Evolutionary conservation across 1,140 invertebrate species (phyloP).

Genomic region (Heliconius nattereri): DNA sequence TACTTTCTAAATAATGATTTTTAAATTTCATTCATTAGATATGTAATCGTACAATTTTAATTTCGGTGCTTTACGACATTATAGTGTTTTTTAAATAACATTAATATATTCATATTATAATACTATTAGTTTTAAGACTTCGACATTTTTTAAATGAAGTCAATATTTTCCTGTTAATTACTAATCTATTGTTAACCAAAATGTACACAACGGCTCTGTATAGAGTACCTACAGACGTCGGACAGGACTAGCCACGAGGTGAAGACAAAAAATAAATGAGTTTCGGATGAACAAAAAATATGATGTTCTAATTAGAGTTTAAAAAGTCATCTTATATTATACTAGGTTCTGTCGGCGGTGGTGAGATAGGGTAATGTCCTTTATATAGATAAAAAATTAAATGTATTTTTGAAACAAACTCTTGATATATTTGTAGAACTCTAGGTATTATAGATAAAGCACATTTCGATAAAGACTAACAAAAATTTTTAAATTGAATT

Average conservation of each 20-base stretch:
- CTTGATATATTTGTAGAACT: background rate
- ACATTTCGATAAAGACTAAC: background rate
- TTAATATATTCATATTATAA: background rate
- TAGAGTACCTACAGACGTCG: conserved; percentile 11
- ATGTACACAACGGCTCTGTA: conserved; percentile 36
- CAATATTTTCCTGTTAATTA: conserved; percentile 37
- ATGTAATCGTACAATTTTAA: too few relatives aligned
- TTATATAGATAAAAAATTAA: background rate
- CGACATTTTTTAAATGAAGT: background rate
- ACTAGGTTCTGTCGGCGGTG: background rate
- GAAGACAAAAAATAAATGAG: conserved; percentile 70
- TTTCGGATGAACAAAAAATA: conserved; percentile 60
- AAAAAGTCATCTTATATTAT: conserved; percentile 24
- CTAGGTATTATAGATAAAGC: background rate
- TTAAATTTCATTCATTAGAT: too few relatives aligned
- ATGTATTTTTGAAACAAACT: background rate
- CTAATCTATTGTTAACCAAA: conserved; percentile 41
- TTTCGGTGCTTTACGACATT: too few relatives aligned
- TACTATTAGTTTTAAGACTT: background rate
- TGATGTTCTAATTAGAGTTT: conserved; percentile 69
- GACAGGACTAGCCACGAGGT: conserved; percentile 42
- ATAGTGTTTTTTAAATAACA: background rate
- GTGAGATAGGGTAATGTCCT: conserved; percentile 32
- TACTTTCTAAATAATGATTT: too few relatives aligned
- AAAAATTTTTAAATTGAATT: background rate